phyloP scores from a whole-genome alignment of 1,140 invertebrate genomes.

The Lasaia peninsularis region DNA sequence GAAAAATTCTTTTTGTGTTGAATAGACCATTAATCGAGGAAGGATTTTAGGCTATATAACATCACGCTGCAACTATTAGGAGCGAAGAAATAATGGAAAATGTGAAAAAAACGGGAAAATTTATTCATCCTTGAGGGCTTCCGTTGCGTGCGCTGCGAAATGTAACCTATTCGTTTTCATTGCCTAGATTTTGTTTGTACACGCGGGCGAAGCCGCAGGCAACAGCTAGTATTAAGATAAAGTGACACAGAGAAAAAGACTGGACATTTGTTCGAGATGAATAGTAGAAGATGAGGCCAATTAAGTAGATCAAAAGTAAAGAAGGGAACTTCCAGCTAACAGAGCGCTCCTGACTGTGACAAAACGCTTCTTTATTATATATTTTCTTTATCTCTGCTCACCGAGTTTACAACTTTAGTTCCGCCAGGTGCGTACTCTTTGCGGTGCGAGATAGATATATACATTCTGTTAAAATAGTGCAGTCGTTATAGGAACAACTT shows the following conservation, averaged over 20 bases:
- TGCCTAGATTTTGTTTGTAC: too few relatives aligned
- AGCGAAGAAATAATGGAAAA: too few relatives aligned
- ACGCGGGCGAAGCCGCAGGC: too few relatives aligned
- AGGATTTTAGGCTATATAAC: too few relatives aligned
- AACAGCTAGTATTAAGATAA: neutral
- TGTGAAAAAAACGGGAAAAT: too few relatives aligned
- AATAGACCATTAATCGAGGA: too few relatives aligned
- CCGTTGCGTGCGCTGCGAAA: neutral
- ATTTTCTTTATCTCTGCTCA: neutral
- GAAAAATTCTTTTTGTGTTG: too few relatives aligned
- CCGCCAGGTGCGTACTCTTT: neutral
- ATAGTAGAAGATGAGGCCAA: neutral
- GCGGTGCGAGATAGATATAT: neutral
- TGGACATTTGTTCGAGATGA: neutral
- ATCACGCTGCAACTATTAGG: too few relatives aligned
- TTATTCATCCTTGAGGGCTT: too few relatives aligned
- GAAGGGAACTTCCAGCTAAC: neutral
- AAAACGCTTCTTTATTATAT: neutral
- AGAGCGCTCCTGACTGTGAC: neutral
- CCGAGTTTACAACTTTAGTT: neutral
- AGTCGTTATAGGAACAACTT: too few relatives aligned
- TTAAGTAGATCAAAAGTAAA: slow-evolving; percentile 1
- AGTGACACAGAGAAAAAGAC: neutral
- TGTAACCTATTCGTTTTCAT: too few relatives aligned
- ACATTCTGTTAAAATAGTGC: too few relatives aligned